phyloP scores from a whole-genome alignment of 2,113 vertebrate genomes.

The Salvator merianae region DNA sequence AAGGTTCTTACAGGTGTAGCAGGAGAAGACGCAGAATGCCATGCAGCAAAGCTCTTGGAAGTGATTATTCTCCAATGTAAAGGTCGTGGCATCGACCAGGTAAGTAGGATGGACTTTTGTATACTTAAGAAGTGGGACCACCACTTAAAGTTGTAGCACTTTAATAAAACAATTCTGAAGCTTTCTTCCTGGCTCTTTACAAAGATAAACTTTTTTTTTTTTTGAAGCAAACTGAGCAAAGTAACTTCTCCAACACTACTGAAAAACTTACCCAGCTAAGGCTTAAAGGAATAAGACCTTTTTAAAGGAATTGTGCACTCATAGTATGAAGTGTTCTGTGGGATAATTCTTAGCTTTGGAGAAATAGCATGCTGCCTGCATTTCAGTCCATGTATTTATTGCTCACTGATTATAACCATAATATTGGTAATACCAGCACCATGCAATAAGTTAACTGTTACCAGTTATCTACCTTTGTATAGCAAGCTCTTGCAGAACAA shows the following conservation, averaged over 20 bases:
- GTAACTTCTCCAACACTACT: too few relatives aligned
- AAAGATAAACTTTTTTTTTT: not conserved
- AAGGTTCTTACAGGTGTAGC: slow-evolving; percentile 97
- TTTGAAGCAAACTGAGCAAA: too few relatives aligned
- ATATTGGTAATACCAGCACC: not conserved
- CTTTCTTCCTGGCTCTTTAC: not conserved
- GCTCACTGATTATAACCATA: not conserved
- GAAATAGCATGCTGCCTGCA: too few relatives aligned
- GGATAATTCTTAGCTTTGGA: too few relatives aligned
- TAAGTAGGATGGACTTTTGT: slow-evolving; percentile 61
- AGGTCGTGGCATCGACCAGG: slow-evolving; percentile 98
- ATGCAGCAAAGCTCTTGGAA: slow-evolving; percentile 95
- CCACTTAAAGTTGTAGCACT: too few relatives aligned
- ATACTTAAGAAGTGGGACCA: not conserved
- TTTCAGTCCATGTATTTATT: not conserved
- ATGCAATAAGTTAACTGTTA: not conserved
- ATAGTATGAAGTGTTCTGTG: not conserved
- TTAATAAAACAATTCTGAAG: too few relatives aligned
- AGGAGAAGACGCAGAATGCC: slow-evolving; percentile 97
- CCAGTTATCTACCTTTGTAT: not conserved
- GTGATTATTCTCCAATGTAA: slow-evolving; percentile 98
- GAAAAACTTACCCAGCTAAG: too few relatives aligned
- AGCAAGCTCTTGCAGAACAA: not conserved
- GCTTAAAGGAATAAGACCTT: too few relatives aligned
- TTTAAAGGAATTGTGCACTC: not conserved